Evolutionary conservation across 2,797 vertebrate genomes (phyloP).

Genomic region (Melanotaenia pygmaea): DNA sequence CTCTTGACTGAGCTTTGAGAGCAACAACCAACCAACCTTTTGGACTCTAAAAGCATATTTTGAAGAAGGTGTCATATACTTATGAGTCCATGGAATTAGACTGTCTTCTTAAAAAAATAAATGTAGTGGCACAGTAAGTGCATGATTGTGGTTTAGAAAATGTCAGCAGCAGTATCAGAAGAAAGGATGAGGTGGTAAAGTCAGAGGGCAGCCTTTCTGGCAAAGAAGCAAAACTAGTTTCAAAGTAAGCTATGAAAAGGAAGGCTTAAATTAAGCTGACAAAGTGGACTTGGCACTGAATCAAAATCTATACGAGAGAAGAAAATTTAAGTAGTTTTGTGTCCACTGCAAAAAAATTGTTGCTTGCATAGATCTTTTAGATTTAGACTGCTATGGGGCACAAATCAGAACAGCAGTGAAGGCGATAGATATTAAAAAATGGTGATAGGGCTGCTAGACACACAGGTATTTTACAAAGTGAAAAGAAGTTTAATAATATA

Average conservation of each 20-base stretch:
- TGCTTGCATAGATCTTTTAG: not conserved
- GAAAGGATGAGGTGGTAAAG: constrained; percentile 8
- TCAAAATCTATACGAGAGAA: constrained; percentile 28
- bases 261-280: constrained; percentile 7
- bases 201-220: constrained; percentile 33
- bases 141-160: constrained; percentile 41
- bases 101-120: not conserved
- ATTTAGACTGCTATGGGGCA: not conserved
- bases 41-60: too few relatives aligned
- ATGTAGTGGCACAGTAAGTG: constrained; percentile 1
- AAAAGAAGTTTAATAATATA: not conserved
- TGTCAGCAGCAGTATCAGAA: constrained; percentile 27
- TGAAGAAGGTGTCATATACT: not conserved
- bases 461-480: not conserved
- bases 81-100: not conserved
- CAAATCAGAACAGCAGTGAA: constrained; percentile 9
- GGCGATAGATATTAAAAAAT: constrained; percentile 14
- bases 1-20: too few relatives aligned
- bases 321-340: constrained; percentile 26
- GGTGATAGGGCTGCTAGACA: constrained; percentile 16
- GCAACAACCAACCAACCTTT: too few relatives aligned
- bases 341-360: not conserved
- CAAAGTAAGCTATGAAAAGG: constrained; percentile 15
- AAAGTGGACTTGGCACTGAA: constrained; percentile 6
- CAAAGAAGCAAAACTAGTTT: constrained; percentile 27